Evolutionary conservation across 2,797 vertebrate genomes (phyloP).

Genomic region (Acestrorhynchus altus): DNA sequence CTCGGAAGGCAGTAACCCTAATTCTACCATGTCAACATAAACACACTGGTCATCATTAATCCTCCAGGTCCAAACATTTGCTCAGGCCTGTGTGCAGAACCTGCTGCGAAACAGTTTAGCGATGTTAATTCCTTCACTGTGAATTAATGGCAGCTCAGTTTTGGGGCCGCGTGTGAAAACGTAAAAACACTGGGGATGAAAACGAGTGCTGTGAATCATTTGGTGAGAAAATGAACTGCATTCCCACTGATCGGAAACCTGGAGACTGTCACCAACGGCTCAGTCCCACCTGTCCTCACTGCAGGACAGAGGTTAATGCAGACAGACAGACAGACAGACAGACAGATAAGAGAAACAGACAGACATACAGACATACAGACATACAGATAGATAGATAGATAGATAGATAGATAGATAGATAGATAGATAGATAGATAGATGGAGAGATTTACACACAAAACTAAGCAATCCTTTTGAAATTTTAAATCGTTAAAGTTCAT

Average conservation of each 20-base stretch:
- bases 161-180: constrained; percentile 56
- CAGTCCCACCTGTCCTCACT: neutral
- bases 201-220: constrained; percentile 60
- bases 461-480: too few relatives aligned
- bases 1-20: constrained; percentile 27
- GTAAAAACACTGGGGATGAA: constrained; percentile 64
- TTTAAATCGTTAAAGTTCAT: too few relatives aligned
- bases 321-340: too few relatives aligned
- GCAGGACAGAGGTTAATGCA: neutral
- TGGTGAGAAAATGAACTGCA: constrained; percentile 20
- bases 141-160: constrained; percentile 65
- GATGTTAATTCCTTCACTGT: constrained; percentile 54
- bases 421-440: too few relatives aligned
- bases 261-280: neutral
- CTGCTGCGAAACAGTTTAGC: constrained; percentile 47
- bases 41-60: constrained; percentile 58
- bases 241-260: neutral
- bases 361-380: too few relatives aligned
- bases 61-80: constrained; percentile 57
- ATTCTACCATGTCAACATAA: constrained; percentile 47
- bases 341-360: too few relatives aligned
- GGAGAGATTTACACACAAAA: too few relatives aligned
- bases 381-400: too few relatives aligned
- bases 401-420: too few relatives aligned
- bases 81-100: constrained; percentile 47